A percentile compares a stretch with the other conserved stretches of the same genome.
phyloP scores from a whole-genome alignment of 2,797 vertebrate genomes.

The Tarsius wallacei region DNA sequence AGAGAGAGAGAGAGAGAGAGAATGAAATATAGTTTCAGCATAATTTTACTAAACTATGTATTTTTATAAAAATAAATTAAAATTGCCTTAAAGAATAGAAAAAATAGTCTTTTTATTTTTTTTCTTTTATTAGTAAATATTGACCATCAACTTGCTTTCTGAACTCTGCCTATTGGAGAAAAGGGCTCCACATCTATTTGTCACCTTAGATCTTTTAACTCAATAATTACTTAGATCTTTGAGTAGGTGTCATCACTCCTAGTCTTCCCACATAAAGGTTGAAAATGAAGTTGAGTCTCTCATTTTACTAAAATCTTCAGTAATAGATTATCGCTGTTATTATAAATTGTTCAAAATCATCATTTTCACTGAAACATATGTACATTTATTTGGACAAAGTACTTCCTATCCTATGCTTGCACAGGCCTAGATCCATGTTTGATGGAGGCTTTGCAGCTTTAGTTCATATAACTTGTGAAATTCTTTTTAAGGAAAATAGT shows the following conservation, averaged over 20 bases:
- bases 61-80: constrained; percentile 33
- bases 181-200: neutral
- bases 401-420: rapidly evolving
- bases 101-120: constrained; percentile 70
- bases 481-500: neutral
- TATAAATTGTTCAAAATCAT: neutral
- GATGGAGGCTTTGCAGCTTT: neutral
- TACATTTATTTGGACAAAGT: neutral
- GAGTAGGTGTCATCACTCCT: neutral
- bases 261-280: neutral
- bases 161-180: neutral
- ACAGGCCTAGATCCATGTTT: neutral
- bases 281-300: neutral
- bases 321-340: neutral
- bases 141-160: constrained; percentile 62
- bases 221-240: neutral
- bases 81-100: constrained; percentile 64
- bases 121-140: neutral
- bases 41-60: neutral
- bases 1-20: neutral
- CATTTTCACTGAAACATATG: neutral
- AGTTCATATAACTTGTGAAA: neutral
- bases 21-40: neutral
- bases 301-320: neutral
- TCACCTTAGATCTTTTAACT: neutral